Evolutionary conservation across 2,113 vertebrate species (phyloP).

Genomic region (Crotalus helleri): DNA sequence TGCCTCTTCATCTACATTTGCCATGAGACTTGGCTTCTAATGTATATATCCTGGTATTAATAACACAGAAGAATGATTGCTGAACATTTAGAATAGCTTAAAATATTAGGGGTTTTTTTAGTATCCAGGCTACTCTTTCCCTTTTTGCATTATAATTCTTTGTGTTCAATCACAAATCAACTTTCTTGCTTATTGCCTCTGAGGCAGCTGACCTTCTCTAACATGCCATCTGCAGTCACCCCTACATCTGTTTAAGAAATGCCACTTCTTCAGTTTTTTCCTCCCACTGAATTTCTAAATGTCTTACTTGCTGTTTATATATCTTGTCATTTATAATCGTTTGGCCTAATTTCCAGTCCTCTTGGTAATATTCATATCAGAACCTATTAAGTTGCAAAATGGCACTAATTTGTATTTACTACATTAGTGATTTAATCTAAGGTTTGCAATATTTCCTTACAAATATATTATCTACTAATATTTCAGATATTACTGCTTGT

Average conservation of each 20-base stretch:
- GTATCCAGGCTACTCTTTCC: background rate
- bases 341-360: conserved; percentile 23
- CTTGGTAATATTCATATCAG: conserved; percentile 26
- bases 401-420: background rate
- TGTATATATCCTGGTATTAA: background rate
- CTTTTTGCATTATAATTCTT: conserved; percentile 15
- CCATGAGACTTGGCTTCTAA: background rate
- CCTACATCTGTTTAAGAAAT: conserved; percentile 16
- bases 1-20: background rate
- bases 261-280: conserved; percentile 17
- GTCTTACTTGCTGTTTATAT: conserved; percentile 25
- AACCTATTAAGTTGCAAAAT: conserved; percentile 26
- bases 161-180: conserved; percentile 18
- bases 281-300: conserved; percentile 31
- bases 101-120: background rate
- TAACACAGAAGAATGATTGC: background rate
- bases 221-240: conserved; percentile 36
- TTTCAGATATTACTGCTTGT: background rate
- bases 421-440: background rate
- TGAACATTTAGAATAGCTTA: background rate
- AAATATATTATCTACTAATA: background rate
- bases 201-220: conserved; percentile 25
- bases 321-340: conserved; percentile 26
- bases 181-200: conserved; percentile 11
- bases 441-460: background rate